Evolutionary conservation across 2,797 vertebrate genomes (phyloP).

Genomic region (Smutsia temminckii): DNA sequence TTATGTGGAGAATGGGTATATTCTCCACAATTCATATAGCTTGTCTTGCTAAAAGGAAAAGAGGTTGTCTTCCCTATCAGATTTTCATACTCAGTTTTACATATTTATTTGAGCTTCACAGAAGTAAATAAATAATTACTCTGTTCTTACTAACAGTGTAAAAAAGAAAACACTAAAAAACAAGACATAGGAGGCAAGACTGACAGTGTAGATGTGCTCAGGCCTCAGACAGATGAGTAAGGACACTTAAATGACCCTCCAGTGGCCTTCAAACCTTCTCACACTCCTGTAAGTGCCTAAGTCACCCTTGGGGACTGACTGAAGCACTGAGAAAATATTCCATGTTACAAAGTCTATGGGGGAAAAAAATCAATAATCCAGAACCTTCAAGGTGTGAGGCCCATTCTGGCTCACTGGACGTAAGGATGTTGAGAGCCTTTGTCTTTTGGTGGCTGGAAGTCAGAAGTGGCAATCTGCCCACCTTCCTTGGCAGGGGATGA

Average conservation of each 20-base stretch:
- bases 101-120: not conserved
- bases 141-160: not conserved
- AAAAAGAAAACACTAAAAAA: conserved; percentile 40
- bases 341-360: conserved; percentile 12
- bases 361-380: conserved; percentile 26
- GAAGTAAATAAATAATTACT: conserved; percentile 57
- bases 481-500: conserved; percentile 64
- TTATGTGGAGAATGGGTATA: not conserved
- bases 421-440: conserved; percentile 42
- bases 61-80: not conserved
- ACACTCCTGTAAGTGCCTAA: conserved; percentile 42
- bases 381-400: conserved; percentile 58
- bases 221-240: conserved; percentile 47
- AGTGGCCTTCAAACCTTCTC: conserved; percentile 34
- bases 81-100: conserved; percentile 7
- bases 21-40: not conserved
- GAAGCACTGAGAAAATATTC: conserved; percentile 45
- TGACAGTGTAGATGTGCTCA: not conserved
- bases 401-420: not conserved
- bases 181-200: not conserved
- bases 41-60: not conserved
- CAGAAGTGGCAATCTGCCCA: conserved; percentile 62
- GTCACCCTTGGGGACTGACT: not conserved
- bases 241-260: conserved; percentile 45
- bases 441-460: conserved; percentile 61